These are phyloP conservation scores for Psix sp. DNA, from an alignment of 1,140 invertebrate species.

Conservation along the genomic window DNA sequence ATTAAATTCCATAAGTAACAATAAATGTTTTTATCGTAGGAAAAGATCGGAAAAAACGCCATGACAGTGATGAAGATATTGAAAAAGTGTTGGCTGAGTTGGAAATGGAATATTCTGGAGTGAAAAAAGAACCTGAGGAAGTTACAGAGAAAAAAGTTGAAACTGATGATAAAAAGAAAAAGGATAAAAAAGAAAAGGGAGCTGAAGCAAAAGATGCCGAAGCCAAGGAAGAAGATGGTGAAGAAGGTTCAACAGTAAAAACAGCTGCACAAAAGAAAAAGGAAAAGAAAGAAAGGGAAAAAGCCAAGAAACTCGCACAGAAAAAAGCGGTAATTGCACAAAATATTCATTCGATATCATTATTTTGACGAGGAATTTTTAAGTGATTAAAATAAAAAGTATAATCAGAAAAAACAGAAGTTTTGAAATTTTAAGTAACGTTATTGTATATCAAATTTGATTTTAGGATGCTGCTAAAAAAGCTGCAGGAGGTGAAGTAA, in stretches of 20 bases:
- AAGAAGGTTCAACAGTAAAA: conserved; percentile 82
- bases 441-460: no score
- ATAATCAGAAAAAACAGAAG: not conserved
- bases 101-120: conserved; percentile 85
- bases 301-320: conserved; percentile 82
- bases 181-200: conserved; percentile 68
- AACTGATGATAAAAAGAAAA: conserved; percentile 74
- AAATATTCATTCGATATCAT: no score
- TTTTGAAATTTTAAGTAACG: not conserved
- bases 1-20: conserved; percentile 1
- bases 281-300: conserved; percentile 91
- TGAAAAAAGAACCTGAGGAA: conserved; percentile 68
- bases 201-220: conserved; percentile 63
- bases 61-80: conserved; percentile 89
- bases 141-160: conserved; percentile 63
- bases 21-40: conserved; percentile 48
- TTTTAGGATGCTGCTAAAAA: conserved; percentile 58
- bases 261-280: conserved; percentile 91
- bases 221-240: conserved; percentile 76
- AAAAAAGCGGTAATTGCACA: conserved; percentile 80
- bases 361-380: conserved; percentile 14
- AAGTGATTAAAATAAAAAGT: not conserved
- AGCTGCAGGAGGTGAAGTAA: conserved; percentile 69
- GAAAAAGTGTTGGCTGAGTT: conserved; percentile 90
- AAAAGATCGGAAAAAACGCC: conserved; percentile 85